Evolutionary conservation across 64 coral and sea anemone species (phyloP), one percentile per base, ranked within the genome.

Genomic region (Actinia equina): DNA sequence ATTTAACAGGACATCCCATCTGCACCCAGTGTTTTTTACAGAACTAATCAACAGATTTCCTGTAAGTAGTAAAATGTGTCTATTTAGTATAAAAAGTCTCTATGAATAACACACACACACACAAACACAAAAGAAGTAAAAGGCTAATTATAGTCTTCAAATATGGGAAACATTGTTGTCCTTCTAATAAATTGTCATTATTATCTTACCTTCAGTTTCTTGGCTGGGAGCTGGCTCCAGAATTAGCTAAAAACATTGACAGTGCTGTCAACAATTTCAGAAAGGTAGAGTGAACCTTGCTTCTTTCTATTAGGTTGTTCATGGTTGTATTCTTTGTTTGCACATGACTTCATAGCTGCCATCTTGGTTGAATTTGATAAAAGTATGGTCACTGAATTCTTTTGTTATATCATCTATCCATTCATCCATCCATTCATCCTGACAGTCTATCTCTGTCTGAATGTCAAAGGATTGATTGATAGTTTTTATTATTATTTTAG

Each of bases 31-130:
- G 0, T 56, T 98, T 1, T 98, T 98, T 85, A 92, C 52, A 41
- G 93, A 98, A 22, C 53, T 98, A 13, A 98, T 98, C 43, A 88
- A 87, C 15, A 89, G 96, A 90, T 76, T 88, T 58, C 96, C 93
- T 77, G 96, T 98, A 85, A 98, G 95, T 86, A 60, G 0, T 12
- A 83, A 17, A n/a, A n/a, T n/a, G n/a, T n/a, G n/a, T n/a, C n/a
- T n/a, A n/a, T n/a, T n/a, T n/a, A n/a, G n/a, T n/a, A n/a, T n/a
- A n/a, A n/a, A n/a, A n/a, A n/a, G n/a, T n/a, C n/a, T n/a, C n/a
- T n/a, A n/a, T n/a, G n/a, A n/a, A n/a, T n/a, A n/a, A n/a, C 30
- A 37, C 30, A 37, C 30, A 37, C 30, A 37, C 30, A 17, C 3
- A 5, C 15, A 63, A 20, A 17, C 60, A 63, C 17, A 2, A 63